A percentile compares a stretch with the other conserved stretches of the same genome.
Evolutionary conservation across 2,888 invertebrate species (phyloP).

Genomic region (Epirrhoe tristata): DNA sequence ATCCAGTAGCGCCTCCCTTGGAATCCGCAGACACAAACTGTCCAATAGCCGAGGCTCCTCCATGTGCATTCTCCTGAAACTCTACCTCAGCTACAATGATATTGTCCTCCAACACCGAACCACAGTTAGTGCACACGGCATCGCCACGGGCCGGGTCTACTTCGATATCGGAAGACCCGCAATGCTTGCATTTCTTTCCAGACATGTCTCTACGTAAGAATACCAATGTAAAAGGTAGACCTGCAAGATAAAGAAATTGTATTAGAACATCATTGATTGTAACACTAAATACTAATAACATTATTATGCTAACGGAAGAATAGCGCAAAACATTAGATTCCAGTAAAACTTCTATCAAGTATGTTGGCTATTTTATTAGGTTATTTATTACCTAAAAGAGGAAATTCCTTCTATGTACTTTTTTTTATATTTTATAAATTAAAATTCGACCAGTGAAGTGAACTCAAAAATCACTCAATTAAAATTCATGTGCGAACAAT

Average conservation of each 20-base stretch:
- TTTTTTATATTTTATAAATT: neutral
- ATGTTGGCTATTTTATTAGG: no score
- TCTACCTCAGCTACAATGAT: slow-evolving; percentile 98
- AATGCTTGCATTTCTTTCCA: slow-evolving; percentile 93
- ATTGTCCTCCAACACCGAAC: slow-evolving; percentile 97
- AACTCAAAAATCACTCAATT: neutral
- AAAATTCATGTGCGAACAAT: no score
- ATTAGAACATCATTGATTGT: no score
- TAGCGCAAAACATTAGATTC: no score
- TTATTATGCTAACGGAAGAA: no score
- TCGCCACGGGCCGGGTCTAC: slow-evolving; percentile 97
- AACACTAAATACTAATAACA: no score
- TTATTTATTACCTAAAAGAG: neutral
- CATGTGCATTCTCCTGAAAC: slow-evolving; percentile 96
- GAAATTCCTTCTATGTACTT: no score
- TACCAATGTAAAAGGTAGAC: no score
- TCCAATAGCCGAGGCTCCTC: slow-evolving; percentile 94
- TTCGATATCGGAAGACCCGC: slow-evolving; percentile 96
- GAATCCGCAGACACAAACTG: slow-evolving; percentile 97
- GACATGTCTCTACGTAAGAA: slow-evolving; percentile 58
- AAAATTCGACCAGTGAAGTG: neutral
- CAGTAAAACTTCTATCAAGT: no score
- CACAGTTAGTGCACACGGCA: slow-evolving; percentile 98
- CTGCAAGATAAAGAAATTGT: no score
- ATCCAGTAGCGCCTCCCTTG: slow-evolving; percentile 92